A percentile compares a stretch with the other conserved stretches of the same genome.
These are phyloP conservation scores for Nyctalus aviator DNA, from an alignment of 2,797 vertebrate species.

Conservation along the genomic window DNA sequence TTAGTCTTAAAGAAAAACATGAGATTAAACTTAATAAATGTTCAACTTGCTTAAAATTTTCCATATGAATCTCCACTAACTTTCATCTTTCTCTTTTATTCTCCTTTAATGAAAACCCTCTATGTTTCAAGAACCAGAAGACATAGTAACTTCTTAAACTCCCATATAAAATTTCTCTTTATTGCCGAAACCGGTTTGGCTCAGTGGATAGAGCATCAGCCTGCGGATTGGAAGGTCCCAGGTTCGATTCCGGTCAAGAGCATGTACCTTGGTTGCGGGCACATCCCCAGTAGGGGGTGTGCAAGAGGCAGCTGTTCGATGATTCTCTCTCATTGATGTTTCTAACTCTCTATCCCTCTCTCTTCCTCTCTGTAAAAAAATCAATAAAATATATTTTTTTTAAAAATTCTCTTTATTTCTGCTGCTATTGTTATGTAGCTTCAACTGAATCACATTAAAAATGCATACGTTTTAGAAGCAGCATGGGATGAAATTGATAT, in stretches of 20 bases:
- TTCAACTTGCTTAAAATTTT: not conserved
- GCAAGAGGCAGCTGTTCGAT: too few species aligned
- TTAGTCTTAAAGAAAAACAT: not conserved
- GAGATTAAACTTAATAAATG: not conserved
- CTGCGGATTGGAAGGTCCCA: too few species aligned
- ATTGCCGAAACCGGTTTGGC: not conserved
- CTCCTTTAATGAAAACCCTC: not conserved
- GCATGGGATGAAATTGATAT: not conserved
- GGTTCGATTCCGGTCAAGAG: too few species aligned
- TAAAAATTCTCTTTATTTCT: not conserved
- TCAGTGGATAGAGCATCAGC: too few species aligned
- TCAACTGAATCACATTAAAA: not conserved
- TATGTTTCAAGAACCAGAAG: not conserved
- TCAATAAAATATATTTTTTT: too few species aligned
- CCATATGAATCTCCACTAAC: not conserved
- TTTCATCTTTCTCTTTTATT: not conserved
- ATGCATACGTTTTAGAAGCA: not conserved
- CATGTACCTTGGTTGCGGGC: too few species aligned
- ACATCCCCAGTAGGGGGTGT: too few species aligned
- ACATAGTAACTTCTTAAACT: not conserved
- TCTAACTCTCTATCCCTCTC: too few species aligned
- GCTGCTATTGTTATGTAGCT: not conserved
- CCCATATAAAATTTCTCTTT: not conserved
- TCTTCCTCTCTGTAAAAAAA: too few species aligned
- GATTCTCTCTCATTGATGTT: too few species aligned